Evolutionary conservation across 2,113 vertebrate genomes (phyloP).

Genomic region (Oryzias celebensis): DNA sequence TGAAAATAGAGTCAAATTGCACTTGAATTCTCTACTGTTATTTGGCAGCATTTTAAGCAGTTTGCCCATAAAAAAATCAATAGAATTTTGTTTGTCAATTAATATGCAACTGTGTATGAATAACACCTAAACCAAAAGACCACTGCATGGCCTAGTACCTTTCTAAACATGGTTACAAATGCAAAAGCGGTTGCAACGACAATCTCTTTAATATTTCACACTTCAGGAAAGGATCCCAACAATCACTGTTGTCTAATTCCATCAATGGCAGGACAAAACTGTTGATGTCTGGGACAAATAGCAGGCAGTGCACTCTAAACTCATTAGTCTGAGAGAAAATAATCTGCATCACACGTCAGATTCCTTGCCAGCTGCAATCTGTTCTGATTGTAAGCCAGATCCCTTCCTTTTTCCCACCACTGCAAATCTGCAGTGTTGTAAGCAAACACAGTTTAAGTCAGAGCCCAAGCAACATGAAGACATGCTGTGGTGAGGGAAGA

Average conservation of each 20-base stretch:
- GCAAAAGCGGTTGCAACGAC: constrained; percentile 35
- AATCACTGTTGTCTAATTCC: constrained; percentile 25
- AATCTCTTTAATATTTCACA: constrained; percentile 59
- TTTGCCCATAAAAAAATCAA: constrained; percentile 11
- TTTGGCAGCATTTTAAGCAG: constrained; percentile 32
- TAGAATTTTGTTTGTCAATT: constrained; percentile 38
- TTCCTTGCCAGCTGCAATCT: constrained; percentile 46
- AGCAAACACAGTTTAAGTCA: constrained; percentile 35
- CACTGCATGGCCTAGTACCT: constrained; percentile 48
- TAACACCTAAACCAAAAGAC: constrained; percentile 45
- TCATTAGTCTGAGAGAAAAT: constrained; percentile 61
- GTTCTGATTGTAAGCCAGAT: constrained; percentile 20
- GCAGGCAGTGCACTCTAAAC: constrained; percentile 44
- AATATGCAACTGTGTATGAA: constrained; percentile 51
- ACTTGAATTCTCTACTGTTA: constrained; percentile 33
- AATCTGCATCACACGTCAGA: constrained; percentile 57
- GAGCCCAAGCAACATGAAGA: constrained; percentile 9
- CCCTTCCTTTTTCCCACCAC: constrained; percentile 25
- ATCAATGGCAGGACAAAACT: constrained; percentile 24
- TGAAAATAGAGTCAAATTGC: constrained; percentile 32
- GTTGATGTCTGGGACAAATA: constrained; percentile 57
- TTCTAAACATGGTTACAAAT: constrained; percentile 18
- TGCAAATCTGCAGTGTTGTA: constrained; percentile 21
- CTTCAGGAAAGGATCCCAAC: constrained; percentile 14
- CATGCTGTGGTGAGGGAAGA: background rate